Evolutionary conservation across 2,797 vertebrate species (phyloP).

Genomic region (Esox lucius): DNA sequence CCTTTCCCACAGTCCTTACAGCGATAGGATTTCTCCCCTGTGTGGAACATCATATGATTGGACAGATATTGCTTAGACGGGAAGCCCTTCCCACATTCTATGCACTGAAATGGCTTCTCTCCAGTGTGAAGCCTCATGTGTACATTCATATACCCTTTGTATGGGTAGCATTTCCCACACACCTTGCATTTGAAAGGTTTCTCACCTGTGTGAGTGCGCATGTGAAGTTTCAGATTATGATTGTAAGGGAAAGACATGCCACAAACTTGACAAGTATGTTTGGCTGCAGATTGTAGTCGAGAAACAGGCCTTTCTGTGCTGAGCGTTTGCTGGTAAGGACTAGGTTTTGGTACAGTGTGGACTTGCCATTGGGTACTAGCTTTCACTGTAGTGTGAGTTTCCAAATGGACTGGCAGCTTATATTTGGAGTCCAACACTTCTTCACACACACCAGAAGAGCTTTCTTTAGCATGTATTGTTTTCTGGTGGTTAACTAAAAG

Average conservation of each 20-base stretch:
- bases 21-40: neutral
- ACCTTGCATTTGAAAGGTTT: neutral
- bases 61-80: neutral
- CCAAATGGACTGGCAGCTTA: neutral
- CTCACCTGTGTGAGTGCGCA: neutral
- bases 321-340: neutral
- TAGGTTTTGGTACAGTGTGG: neutral
- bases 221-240: slow-evolving; percentile 1
- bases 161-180: neutral
- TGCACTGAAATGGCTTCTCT: neutral
- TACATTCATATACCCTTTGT: neutral
- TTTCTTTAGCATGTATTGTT: neutral
- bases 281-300: neutral
- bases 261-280: slow-evolving; percentile 42
- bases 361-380: neutral
- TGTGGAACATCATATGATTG: slow-evolving; percentile 3
- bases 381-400: neutral
- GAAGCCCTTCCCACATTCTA: neutral
- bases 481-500: neutral
- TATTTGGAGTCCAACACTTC: neutral
- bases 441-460: neutral
- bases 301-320: neutral
- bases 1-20: slow-evolving; percentile 3
- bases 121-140: neutral
- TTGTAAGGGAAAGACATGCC: neutral